phyloP scores from a whole-genome alignment of 2,113 vertebrate genomes.

The Xerus inauris region DNA sequence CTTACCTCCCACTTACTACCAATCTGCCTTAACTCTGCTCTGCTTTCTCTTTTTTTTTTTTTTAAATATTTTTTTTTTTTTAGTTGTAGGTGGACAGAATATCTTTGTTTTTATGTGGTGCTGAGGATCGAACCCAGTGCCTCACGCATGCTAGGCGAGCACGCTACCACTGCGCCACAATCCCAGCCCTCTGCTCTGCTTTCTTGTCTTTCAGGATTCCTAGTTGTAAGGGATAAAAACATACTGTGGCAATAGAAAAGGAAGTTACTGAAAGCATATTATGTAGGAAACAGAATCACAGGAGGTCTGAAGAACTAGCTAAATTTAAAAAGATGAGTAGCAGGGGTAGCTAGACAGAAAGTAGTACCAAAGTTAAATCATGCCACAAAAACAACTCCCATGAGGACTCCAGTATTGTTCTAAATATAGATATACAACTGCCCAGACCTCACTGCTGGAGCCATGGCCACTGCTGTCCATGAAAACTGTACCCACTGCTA shows the following conservation, averaged over 20 bases:
- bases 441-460: neutral
- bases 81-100: too few relatives aligned
- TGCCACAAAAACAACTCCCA: neutral
- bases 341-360: neutral
- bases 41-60: too few relatives aligned
- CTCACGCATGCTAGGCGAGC: too few relatives aligned
- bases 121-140: too few relatives aligned
- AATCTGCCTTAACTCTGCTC: neutral
- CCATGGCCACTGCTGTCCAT: neutral
- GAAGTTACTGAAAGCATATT: neutral
- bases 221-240: neutral
- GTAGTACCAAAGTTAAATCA: neutral
- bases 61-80: too few relatives aligned
- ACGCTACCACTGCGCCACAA: too few relatives aligned
- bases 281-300: neutral
- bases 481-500: neutral
- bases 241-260: neutral
- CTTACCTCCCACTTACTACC: neutral
- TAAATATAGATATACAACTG: neutral
- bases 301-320: neutral
- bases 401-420: neutral
- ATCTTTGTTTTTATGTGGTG: too few relatives aligned
- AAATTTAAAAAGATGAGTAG: neutral
- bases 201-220: neutral
- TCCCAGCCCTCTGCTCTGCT: too few relatives aligned